Percentiles rank a stretch among this genome's conserved stretches.
phyloP scores from a whole-genome alignment of 1,140 invertebrate genomes.

The Heliconius himera region DNA sequence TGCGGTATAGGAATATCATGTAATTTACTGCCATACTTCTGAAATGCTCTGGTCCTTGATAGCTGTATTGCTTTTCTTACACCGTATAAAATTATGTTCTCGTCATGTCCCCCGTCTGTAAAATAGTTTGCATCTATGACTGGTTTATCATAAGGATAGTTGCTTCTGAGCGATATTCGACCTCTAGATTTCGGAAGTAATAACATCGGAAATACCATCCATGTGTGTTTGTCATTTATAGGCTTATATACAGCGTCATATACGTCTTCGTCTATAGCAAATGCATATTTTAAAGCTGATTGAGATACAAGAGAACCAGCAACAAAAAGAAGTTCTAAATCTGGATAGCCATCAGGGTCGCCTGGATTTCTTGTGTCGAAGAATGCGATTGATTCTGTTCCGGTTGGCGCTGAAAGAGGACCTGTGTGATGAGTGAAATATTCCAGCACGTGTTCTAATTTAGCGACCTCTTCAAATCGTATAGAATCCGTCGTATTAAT shows the following conservation, averaged over 20 bases:
- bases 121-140: conserved; percentile 91
- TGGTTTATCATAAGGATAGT: conserved; percentile 88
- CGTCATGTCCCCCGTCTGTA: conserved; percentile 83
- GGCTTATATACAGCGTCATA: conserved; percentile 58
- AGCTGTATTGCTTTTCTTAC: conserved; percentile 82
- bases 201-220: conserved; percentile 85
- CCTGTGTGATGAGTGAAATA: conserved; percentile 78
- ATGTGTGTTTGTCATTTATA: conserved; percentile 69
- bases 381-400: conserved; percentile 88
- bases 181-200: conserved; percentile 88
- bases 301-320: conserved; percentile 76
- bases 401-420: conserved; percentile 88
- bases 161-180: conserved; percentile 83
- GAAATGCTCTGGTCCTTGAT: conserved; percentile 82
- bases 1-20: conserved; percentile 82
- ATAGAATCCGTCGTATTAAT: conserved; percentile 77
- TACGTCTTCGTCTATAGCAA: conserved; percentile 70
- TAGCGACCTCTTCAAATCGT: conserved; percentile 50
- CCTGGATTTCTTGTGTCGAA: conserved; percentile 84
- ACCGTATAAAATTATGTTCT: conserved; percentile 82
- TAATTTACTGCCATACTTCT: conserved; percentile 82
- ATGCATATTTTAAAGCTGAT: conserved; percentile 64
- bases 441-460: conserved; percentile 46
- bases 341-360: conserved; percentile 83
- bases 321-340: conserved; percentile 86